These are phyloP conservation scores for Hyles vespertilio DNA, from an alignment of 1,140 invertebrate genomes.

Conservation along the genomic window DNA sequence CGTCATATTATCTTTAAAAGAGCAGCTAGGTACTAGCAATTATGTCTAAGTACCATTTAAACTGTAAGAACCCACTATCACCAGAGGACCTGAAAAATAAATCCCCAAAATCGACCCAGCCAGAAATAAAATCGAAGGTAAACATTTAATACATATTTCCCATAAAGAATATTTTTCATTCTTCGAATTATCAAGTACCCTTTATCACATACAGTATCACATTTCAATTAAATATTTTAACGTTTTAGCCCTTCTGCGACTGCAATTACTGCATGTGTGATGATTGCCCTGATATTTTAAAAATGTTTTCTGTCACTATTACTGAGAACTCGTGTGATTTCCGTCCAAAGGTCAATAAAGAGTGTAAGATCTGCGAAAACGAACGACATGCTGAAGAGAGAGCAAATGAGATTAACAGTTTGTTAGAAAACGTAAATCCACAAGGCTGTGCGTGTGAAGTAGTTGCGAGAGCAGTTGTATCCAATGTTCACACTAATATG, in stretches of 20 bases:
- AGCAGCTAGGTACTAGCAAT: background rate
- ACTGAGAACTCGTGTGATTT: slow-evolving; percentile 24
- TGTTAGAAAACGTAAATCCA: slow-evolving; percentile 23
- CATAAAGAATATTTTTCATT: no score
- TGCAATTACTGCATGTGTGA: slow-evolving; percentile 30
- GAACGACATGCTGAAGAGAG: slow-evolving; percentile 12
- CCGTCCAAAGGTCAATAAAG: slow-evolving; percentile 12
- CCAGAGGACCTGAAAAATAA: background rate
- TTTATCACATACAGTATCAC: background rate
- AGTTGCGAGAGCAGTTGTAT: slow-evolving; percentile 27
- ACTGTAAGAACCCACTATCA: background rate
- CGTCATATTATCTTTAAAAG: no score
- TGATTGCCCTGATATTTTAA: slow-evolving; percentile 34
- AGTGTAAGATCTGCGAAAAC: slow-evolving; percentile 4
- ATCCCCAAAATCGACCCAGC: background rate
- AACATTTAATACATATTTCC: background rate
- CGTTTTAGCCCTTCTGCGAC: slow-evolving; percentile 43
- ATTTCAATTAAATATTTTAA: slow-evolving; percentile 1
- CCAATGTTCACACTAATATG: slow-evolving; percentile 29
- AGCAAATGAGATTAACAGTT: slow-evolving; percentile 8
- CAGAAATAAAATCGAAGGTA: slow-evolving; percentile 8
- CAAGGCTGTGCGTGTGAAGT: slow-evolving; percentile 35
- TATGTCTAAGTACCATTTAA: slow-evolving; percentile 11
- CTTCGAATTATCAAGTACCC: no score
- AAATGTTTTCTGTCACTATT: slow-evolving; percentile 23